Evolutionary conservation across 2,113 vertebrate species (phyloP).

Genomic region (Anser brachyrhynchus): DNA sequence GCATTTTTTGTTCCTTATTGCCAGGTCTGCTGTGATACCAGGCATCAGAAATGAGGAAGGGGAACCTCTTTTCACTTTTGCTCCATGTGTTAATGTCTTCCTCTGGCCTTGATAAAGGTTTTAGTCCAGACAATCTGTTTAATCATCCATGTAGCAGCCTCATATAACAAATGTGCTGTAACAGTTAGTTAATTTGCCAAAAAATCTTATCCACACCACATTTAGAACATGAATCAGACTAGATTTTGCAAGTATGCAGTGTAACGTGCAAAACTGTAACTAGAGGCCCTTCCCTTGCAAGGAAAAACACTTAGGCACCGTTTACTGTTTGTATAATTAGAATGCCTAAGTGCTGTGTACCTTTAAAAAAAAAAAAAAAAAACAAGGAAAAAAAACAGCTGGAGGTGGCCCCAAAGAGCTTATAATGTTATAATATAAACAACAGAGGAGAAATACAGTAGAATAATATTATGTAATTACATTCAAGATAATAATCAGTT

Average conservation of each 20-base stretch:
- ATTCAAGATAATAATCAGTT: not conserved
- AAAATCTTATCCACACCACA: not conserved
- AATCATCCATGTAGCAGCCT: not conserved
- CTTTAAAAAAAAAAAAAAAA: not conserved
- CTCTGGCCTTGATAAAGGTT: not conserved
- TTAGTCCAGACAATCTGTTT: not conserved
- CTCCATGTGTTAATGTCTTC: fast-evolving
- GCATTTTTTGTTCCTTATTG: not conserved
- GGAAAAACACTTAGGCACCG: not conserved
- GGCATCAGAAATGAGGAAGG: not conserved
- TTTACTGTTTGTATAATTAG: not conserved
- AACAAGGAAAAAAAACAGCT: not conserved
- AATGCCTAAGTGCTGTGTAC: not conserved
- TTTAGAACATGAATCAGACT: not conserved
- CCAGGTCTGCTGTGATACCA: not conserved
- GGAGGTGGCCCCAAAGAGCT: not conserved
- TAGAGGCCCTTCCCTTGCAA: not conserved
- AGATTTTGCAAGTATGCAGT: not conserved
- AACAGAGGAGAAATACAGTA: not conserved
- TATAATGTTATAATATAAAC: not conserved
- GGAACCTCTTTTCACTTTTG: not conserved
- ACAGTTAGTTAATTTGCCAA: not conserved
- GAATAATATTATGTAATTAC: not conserved
- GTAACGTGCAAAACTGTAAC: not conserved
- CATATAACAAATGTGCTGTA: fast-evolving